Base-by-base conservation (phyloP, 2,797 vertebrate species). In the Arctocebus calabarensis region DNA sequence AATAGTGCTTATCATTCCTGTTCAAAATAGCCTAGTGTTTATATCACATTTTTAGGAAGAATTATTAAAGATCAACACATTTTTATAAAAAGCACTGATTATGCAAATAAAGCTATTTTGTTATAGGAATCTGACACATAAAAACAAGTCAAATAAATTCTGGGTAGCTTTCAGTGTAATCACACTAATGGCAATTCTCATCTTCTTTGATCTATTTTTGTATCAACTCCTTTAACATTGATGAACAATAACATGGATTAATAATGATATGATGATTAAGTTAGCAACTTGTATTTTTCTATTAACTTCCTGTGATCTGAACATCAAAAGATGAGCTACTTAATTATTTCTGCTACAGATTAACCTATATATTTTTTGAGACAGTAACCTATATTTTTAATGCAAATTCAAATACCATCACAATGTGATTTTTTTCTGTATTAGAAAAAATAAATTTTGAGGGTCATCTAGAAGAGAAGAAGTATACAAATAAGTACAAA, bases 231-330 rank as follows among this genome's bases (percentile, higher is more conserved):
- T 94, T 96, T 89, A 96, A 74, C 70, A 62, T 0, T 94, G 82
- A 89, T 94, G 43, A 68, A 96, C 68, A 96, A 83, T 93, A 91
- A 90, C 43, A 43, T 23, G 29, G 40, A 92, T 5, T 84, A 74
- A 88, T 93, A 70, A 96, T 94, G 91, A 94, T 91, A 94, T 92
- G n/a, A 64, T 1, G 70, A 43, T 81, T 94, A 93, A 78, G 3
- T 66, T 90, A n/a, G 82, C 13, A 2, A 23, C 62, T 77, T 45
- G 84, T 68, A 81, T 93, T 91, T 91, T 88, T 86, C 79, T 87
- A 37, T 92, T 91, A 91, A 93, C 62, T 34, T 74, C 23, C 55
- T 85, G 14, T 75, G 12, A 88, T 93, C 34, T 40, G 62, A 88
- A 88, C 48, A 64, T 92, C 17, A 45, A 23, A 88, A 59, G 71